Conservation (phyloP, 2,113 vertebrate species). For the Sterrhoptilus dennistouni region DNA sequence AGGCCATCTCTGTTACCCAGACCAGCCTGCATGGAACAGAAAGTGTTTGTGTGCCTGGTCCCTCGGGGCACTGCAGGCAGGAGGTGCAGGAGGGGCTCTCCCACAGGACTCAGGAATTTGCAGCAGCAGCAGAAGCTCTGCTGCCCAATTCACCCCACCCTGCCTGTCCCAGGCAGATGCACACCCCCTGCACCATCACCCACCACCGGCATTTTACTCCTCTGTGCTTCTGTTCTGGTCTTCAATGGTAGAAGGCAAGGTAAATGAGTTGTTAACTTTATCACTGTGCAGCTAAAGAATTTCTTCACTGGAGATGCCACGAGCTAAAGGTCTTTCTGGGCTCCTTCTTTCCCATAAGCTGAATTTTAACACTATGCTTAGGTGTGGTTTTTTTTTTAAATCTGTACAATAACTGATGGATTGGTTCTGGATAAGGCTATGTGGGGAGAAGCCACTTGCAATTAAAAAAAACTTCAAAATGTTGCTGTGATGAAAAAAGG, state of each 20-base stretch:
- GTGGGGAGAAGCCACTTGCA: background rate
- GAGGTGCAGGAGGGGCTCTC: background rate
- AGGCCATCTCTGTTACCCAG: background rate
- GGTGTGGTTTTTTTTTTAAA: background rate
- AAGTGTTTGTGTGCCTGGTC: accelerated
- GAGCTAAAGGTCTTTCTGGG: background rate
- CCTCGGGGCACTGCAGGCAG: background rate
- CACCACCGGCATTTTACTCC: background rate
- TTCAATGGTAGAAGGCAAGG: background rate
- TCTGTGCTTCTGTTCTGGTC: background rate
- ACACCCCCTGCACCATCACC: background rate
- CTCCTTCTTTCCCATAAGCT: background rate
- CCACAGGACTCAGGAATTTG: accelerated
- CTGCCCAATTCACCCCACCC: accelerated
- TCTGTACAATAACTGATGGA: background rate
- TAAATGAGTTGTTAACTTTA: background rate
- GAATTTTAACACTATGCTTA: background rate
- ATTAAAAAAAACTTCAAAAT: background rate
- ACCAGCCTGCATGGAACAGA: background rate
- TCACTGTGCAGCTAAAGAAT: background rate
- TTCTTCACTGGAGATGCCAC: background rate
- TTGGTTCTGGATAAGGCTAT: background rate
- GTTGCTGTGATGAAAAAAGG: background rate
- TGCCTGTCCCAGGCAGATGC: too few relatives aligned
- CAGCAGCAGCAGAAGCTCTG: background rate